These are phyloP conservation scores for Dioctria linearis DNA, from an alignment of 2,888 invertebrate species.

Conservation along the genomic window DNA sequence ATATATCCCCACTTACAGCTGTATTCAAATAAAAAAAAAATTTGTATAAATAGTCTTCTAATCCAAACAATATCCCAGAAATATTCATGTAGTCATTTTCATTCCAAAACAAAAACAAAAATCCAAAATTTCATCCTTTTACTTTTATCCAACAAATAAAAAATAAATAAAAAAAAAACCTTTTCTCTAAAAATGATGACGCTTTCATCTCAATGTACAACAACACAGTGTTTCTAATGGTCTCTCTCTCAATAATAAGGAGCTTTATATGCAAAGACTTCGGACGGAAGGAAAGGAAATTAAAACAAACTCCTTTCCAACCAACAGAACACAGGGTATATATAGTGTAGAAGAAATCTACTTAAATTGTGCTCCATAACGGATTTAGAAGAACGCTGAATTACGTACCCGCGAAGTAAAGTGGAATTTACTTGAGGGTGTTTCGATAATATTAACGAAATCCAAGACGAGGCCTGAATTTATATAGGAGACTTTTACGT, in stretches of 20 bases:
- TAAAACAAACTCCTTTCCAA: constrained; percentile 4
- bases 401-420: too few relatives aligned
- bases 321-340: too few relatives aligned
- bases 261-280: constrained; percentile 13
- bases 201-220: neutral
- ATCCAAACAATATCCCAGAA: too few relatives aligned
- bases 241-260: neutral
- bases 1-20: too few relatives aligned
- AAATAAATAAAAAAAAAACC: neutral
- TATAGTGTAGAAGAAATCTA: neutral
- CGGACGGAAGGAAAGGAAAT: neutral
- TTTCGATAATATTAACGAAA: constrained; percentile 9
- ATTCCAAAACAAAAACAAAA: too few relatives aligned
- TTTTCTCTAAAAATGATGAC: neutral
- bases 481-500: neutral
- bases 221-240: neutral
- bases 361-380: neutral
- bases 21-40: too few relatives aligned
- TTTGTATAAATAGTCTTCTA: too few relatives aligned
- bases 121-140: too few relatives aligned
- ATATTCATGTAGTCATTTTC: too few relatives aligned
- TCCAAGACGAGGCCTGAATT: constrained; percentile 15
- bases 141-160: too few relatives aligned
- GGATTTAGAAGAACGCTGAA: too few relatives aligned
- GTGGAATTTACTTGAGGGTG: too few relatives aligned